A percentile compares a stretch with the other conserved stretches of the same genome.
Evolutionary conservation across 2,113 vertebrate species (phyloP).

Genomic region (Heterotis niloticus): DNA sequence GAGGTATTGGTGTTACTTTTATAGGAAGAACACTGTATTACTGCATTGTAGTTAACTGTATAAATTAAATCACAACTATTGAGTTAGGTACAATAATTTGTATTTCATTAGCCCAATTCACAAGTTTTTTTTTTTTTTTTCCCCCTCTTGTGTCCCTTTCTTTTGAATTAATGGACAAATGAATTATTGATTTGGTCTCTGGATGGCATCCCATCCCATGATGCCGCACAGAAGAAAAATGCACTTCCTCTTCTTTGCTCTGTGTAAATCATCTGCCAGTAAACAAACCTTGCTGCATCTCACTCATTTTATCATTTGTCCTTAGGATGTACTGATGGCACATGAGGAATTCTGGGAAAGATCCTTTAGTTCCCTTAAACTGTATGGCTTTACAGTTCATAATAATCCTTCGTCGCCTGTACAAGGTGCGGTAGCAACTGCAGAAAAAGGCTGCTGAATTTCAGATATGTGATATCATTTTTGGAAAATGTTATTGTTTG

Average conservation of each 20-base stretch:
- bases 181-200: slow-evolving; percentile 14
- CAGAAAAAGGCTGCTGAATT: neutral
- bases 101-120: neutral
- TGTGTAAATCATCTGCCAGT: neutral
- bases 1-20: neutral
- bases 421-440: neutral
- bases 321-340: neutral
- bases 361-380: neutral
- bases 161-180: slow-evolving; percentile 5
- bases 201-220: neutral
- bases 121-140: neutral
- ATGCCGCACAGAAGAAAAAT: neutral
- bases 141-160: neutral
- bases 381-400: neutral
- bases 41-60: neutral
- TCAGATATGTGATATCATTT: neutral
- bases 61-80: too few relatives aligned
- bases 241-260: neutral
- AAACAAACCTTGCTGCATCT: neutral
- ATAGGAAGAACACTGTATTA: neutral
- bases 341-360: neutral
- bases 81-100: too few relatives aligned
- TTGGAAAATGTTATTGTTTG: neutral
- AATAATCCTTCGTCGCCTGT: neutral
- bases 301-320: neutral